These are phyloP conservation scores for Limenitis camilla DNA, from an alignment of 2,888 invertebrate genomes.

Conservation along the genomic window DNA sequence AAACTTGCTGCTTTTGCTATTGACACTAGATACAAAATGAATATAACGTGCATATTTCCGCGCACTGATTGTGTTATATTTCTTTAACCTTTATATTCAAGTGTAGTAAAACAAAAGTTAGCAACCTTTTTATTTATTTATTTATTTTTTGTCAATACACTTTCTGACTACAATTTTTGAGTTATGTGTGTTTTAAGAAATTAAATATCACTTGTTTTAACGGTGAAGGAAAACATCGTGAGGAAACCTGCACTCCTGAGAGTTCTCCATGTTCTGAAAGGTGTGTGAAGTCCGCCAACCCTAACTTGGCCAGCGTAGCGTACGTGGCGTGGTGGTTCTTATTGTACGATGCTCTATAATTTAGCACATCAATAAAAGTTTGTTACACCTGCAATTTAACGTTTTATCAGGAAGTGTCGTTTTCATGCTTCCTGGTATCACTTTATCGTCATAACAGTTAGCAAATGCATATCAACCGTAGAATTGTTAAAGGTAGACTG, in stretches of 20 bases:
- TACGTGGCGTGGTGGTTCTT: no score
- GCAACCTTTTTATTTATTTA: neutral
- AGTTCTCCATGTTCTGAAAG: no score
- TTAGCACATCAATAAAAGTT: neutral
- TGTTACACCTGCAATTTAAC: neutral
- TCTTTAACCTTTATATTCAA: constrained; percentile 10
- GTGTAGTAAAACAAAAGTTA: constrained; percentile 1
- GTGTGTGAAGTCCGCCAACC: no score
- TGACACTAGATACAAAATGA: constrained; percentile 7
- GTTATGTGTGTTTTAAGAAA: no score
- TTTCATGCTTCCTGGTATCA: neutral
- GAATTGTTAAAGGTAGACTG: neutral
- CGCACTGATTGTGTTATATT: neutral
- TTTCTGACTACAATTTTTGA: no score
- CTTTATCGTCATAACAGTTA: constrained; percentile 2
- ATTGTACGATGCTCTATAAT: no score
- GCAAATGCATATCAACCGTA: neutral
- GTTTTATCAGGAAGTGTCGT: neutral
- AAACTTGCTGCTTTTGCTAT: constrained; percentile 6
- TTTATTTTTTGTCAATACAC: no score
- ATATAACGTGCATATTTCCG: constrained; percentile 15
- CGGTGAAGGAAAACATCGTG: no score
- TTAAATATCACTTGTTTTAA: no score
- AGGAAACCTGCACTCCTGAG: no score
- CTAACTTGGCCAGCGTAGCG: no score